Evolutionary conservation across 2,113 vertebrate species (phyloP), one percentile per base, ranked within the genome.

Genomic region (Coptodon rendalli): DNA sequence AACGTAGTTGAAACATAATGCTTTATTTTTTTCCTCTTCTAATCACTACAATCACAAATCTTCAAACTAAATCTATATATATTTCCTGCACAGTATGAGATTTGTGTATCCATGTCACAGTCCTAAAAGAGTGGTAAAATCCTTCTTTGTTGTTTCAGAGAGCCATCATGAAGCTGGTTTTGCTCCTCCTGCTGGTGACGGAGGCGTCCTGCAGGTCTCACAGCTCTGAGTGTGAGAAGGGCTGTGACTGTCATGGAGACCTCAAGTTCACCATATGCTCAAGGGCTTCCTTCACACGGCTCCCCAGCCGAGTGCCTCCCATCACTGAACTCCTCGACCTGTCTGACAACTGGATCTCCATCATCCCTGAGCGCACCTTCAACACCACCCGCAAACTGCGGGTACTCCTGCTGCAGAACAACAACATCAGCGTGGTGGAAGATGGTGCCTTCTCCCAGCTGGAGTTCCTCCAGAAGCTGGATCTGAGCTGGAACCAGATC

Each of bases 401-500:
- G 0, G 88, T 96, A 2, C 96, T 97, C 12, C 91, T 97, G 50
- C 90, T 97, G 40, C 96, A 96, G 45, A 92, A 95, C 89, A 97
- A 97, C 90, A 86, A 90, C 86, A 97, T 97, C 81, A 92, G 82
- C 19, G 13, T 31, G 27, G 84, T 97, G 85, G 89, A 91, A 29
- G 91, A 95, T 10, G 95, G 94, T 5, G 89, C 93, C 14, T 97
- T 97, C 87, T 87, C 86, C 0, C 90, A 92, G 9, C 91, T 97
- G 57, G 96, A 95, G 87, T 96, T 95, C 91, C 92, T 97, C 7
- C 93, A 96, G 83, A 96, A 94, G 66, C 94, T 97, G 89, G 97
- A 97, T 92, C 94, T 97, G 80, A 96, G 94, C 91, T 86, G 94
- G 87, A 97, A 97, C 86, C 84, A 31, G 36, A 96, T 97, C 81